These are phyloP conservation scores for Lysandra coridon DNA, from an alignment of 2,888 invertebrate species.

Conservation along the genomic window DNA sequence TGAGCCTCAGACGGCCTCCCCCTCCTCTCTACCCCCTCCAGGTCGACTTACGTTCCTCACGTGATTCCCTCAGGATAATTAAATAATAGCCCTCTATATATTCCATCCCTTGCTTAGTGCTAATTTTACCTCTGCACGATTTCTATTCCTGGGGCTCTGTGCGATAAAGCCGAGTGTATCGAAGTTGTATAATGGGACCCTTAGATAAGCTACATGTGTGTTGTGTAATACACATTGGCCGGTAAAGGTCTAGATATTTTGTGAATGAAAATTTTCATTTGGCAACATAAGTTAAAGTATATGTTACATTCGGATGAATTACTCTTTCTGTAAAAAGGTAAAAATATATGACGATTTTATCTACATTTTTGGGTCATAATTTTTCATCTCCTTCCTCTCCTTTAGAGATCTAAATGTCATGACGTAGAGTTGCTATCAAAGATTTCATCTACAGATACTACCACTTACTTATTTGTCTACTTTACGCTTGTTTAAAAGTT, in stretches of 20 bases:
- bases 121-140: slow-evolving; percentile 29
- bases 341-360: too few relatives aligned
- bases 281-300: too few relatives aligned
- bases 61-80: slow-evolving; percentile 65
- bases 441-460: background rate
- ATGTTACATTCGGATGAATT: too few relatives aligned
- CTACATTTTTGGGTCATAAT: background rate
- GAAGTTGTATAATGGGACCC: background rate
- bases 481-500: too few relatives aligned
- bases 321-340: too few relatives aligned
- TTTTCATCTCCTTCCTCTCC: too few relatives aligned
- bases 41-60: slow-evolving; percentile 58
- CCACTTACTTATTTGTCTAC: too few relatives aligned
- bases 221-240: background rate
- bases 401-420: too few relatives aligned
- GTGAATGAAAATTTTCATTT: background rate
- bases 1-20: slow-evolving; percentile 61
- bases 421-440: background rate
- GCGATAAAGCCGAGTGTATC: slow-evolving; percentile 4
- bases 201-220: background rate
- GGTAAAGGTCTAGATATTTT: background rate
- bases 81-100: slow-evolving; percentile 66
- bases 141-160: slow-evolving; percentile 16
- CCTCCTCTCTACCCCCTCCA: slow-evolving; percentile 46
- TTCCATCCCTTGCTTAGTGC: slow-evolving; percentile 50